Conservation (phyloP, 2,888 invertebrate genomes). For the Zaprionus lineosus region DNA sequence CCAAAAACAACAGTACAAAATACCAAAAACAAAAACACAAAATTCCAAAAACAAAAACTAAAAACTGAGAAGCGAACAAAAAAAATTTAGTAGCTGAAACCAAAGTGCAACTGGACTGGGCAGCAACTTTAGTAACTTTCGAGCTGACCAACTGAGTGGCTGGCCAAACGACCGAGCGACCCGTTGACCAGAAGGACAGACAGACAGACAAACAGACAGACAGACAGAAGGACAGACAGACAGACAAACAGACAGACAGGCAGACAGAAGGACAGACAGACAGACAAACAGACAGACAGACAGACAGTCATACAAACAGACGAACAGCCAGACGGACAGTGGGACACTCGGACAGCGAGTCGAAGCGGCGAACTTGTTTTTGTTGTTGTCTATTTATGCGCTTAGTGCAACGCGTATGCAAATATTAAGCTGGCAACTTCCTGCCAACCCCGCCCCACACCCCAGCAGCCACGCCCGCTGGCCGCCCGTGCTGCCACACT, state of each 20-base stretch:
- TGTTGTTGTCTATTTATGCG: constrained; percentile 73
- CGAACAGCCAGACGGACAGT: constrained; percentile 10
- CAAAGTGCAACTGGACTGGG: constrained; percentile 43
- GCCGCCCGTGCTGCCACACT: constrained; percentile 46
- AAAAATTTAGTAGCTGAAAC: constrained; percentile 25
- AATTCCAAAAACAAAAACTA: too few species aligned
- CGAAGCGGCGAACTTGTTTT: constrained; percentile 55
- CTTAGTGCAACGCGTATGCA: constrained; percentile 62
- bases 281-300: too few species aligned
- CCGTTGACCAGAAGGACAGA: constrained; percentile 8
- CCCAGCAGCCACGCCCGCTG: constrained; percentile 17
- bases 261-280: constrained; percentile 9
- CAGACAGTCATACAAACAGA: too few species aligned
- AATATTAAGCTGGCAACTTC: constrained; percentile 55
- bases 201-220: neutral
- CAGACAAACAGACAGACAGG: constrained; percentile 5
- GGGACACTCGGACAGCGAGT: constrained; percentile 2
- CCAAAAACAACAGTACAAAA: too few species aligned
- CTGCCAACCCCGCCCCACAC: constrained; percentile 3
- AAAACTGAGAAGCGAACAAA: too few species aligned
- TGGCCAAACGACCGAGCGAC: too few species aligned
- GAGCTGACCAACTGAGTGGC: constrained; percentile 22
- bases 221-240: too few species aligned
- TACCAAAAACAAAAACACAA: too few species aligned
- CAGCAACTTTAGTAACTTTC: constrained; percentile 29